Evolutionary conservation across 2,888 invertebrate genomes (phyloP).

Genomic region (Mantis religiosa): DNA sequence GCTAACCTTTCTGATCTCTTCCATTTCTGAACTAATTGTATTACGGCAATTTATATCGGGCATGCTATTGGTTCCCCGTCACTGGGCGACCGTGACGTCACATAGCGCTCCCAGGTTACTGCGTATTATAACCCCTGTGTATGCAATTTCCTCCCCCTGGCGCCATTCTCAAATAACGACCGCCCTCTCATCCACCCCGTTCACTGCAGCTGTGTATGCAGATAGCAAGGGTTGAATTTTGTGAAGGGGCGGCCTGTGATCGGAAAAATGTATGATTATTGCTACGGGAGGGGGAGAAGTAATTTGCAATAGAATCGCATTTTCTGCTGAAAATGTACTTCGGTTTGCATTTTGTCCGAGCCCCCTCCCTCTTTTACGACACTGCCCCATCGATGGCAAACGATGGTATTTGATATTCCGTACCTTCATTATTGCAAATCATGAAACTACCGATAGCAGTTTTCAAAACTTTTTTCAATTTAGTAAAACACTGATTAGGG

Average conservation of each 20-base stretch:
- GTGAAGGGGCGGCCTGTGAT: neutral
- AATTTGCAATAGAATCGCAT: neutral
- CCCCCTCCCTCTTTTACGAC: neutral
- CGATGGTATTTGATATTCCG: neutral
- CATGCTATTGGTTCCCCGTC: neutral
- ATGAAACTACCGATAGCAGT: neutral
- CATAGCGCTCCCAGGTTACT: neutral
- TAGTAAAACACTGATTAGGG: neutral
- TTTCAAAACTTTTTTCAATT: neutral
- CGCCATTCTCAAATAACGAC: neutral
- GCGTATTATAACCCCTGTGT: conserved; percentile 11
- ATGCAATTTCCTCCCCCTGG: conserved; percentile 4
- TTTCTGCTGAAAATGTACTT: neutral
- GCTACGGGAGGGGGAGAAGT: neutral
- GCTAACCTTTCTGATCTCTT: neutral
- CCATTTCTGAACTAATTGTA: conserved; percentile 9
- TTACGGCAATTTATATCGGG: conserved; percentile 20
- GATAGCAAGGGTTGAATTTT: neutral
- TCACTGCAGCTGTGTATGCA: neutral
- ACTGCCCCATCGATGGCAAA: neutral
- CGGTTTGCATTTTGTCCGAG: neutral
- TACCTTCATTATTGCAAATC: neutral
- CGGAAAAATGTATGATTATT: neutral
- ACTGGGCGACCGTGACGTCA: neutral
- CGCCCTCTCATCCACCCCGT: neutral